Base-by-base conservation (phyloP, 2,888 invertebrate genomes). In the Ligdia adustata region DNA sequence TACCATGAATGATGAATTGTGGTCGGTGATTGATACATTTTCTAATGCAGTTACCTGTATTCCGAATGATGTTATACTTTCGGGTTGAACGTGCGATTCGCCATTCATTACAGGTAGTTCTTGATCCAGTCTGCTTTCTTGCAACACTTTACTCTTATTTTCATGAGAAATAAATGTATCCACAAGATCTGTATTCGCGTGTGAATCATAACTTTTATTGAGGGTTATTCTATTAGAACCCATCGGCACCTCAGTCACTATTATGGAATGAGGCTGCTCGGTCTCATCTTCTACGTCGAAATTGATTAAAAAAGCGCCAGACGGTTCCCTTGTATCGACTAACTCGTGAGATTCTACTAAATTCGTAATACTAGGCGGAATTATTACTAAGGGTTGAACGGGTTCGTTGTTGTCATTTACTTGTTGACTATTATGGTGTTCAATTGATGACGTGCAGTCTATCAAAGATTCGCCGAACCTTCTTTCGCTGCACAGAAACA, bases 211-310 rank as follows among this genome's bases (percentile, higher is more conserved):
- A 4, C 75, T 74, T 32, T 57, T 65, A 45, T 71, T 79, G 0
- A 75, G 69, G 55, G 62, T 79, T 9, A 73, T 66, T 57, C 71
- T 79, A 29, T 67, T 61, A 5, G 69, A 55, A 44, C 75, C 69
- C 59, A 79, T 67, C 18, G 77, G 74, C 22, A 75, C 72, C 63
- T 87, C 86, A 2, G 89, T 88, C 33, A 89, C 79, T 4, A 89
- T 88, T 9, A 89, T 86, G 20, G 89, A 89, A 60, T 89, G 89
- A 9, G 89, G 89, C 55, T 88, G 89, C 33, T 89, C 88, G 12
- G 73, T 84, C 56, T 86, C 88, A 52, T 88, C 87, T 34, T 85
- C 86, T 7, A 62, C 57, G 46, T 81, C 79, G 41, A 82, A 72
- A 62, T 83, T 79, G 7, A 81, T 75, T 54, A 81, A 69, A 64